These are phyloP conservation scores for Drosophila neoperkinsi DNA, from an alignment of 2,888 invertebrate genomes.

Conservation along the genomic window DNA sequence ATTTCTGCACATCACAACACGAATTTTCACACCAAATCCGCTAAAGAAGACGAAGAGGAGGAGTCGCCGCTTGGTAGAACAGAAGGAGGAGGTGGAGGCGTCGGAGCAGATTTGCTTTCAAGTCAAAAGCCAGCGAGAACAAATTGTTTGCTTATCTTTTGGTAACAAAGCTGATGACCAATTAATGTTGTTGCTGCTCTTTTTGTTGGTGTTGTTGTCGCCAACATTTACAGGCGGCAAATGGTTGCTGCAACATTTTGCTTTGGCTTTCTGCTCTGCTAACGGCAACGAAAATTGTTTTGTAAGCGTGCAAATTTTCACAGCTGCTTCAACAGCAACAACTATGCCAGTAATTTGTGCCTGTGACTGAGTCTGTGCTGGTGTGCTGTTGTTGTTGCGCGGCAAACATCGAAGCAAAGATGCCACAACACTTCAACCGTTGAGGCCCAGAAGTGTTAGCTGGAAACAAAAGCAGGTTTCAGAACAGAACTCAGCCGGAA, in stretches of 20 bases:
- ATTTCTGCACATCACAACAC: constrained; percentile 47
- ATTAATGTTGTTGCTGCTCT: constrained; percentile 72
- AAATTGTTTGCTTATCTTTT: constrained; percentile 74
- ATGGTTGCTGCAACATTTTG: constrained; percentile 70
- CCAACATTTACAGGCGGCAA: constrained; percentile 68
- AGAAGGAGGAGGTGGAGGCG: neutral
- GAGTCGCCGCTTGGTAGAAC: neutral
- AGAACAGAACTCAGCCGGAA: constrained; percentile 40
- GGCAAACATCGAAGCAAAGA: constrained; percentile 64
- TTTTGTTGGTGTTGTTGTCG: constrained; percentile 26
- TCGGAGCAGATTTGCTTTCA: constrained; percentile 13
- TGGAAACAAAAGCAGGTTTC: constrained; percentile 67
- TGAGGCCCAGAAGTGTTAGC: constrained; percentile 47
- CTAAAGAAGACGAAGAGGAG: neutral
- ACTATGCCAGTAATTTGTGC: constrained; percentile 73
- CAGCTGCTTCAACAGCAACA: constrained; percentile 71
- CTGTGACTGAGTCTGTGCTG: constrained; percentile 19
- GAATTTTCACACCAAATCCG: constrained; percentile 58
- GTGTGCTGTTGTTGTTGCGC: constrained; percentile 45
- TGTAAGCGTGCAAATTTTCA: constrained; percentile 79
- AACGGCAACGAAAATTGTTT: constrained; percentile 77
- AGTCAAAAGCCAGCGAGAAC: constrained; percentile 49
- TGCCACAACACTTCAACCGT: constrained; percentile 52
- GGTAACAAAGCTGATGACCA: constrained; percentile 76
- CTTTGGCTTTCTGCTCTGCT: constrained; percentile 53